Percentiles rank a stretch among this genome's conserved stretches.
These are phyloP conservation scores for Cephalopterus ornatus DNA, from an alignment of 2,113 vertebrate species.

Conservation along the genomic window DNA sequence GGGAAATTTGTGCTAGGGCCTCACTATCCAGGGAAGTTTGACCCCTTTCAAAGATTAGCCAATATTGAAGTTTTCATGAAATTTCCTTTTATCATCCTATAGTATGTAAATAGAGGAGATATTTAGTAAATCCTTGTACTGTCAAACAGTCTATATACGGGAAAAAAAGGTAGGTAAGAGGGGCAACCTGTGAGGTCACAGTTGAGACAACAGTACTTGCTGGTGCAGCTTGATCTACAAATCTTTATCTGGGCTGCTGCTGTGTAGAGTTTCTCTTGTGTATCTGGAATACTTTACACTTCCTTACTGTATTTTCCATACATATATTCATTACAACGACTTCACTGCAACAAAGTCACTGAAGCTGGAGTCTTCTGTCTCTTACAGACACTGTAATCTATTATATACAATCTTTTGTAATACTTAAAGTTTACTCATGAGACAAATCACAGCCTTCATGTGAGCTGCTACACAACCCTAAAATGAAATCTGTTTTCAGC, in stretches of 20 bases:
- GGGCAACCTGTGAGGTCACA: neutral
- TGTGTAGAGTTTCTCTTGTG: neutral
- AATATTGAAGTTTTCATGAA: neutral
- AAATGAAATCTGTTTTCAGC: neutral
- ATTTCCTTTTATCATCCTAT: neutral
- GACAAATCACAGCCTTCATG: neutral
- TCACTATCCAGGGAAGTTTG: neutral
- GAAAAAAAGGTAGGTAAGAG: neutral
- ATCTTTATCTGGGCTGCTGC: neutral
- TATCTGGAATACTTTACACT: neutral
- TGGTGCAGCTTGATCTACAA: neutral
- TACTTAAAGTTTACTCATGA: neutral
- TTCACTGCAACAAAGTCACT: neutral
- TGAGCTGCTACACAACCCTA: neutral
- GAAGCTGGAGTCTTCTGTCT: neutral
- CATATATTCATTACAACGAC: neutral
- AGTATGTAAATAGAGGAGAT: neutral
- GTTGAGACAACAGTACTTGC: neutral
- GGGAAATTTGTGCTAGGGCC: neutral
- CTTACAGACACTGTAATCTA: neutral
- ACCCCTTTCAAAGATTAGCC: neutral
- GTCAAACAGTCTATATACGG: neutral
- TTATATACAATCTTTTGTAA: neutral
- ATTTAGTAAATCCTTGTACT: neutral
- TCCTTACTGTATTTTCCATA: neutral